phyloP scores from a whole-genome alignment of 2,888 invertebrate genomes.

The Cyclophora punctaria region DNA sequence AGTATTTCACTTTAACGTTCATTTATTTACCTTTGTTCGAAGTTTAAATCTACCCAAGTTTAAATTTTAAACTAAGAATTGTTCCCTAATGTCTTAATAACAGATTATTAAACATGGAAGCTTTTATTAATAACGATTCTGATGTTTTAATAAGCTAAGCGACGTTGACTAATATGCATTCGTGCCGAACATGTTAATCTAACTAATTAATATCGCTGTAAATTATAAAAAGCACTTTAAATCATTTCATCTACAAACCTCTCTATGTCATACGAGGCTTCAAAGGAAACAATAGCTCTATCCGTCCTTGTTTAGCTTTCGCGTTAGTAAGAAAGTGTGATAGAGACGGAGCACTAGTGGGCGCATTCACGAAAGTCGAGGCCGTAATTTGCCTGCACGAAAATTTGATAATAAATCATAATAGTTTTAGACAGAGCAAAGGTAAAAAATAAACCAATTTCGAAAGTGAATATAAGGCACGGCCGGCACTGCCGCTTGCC shows the following conservation, averaged over 20 bases:
- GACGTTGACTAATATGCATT: constrained; percentile 52
- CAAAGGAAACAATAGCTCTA: constrained; percentile 52
- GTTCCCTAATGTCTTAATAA: not conserved
- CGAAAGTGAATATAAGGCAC: constrained; percentile 75
- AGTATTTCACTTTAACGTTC: no score
- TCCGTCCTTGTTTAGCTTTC: constrained; percentile 45
- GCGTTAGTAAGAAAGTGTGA: constrained; percentile 43
- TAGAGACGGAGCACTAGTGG: constrained; percentile 36
- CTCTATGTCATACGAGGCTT: constrained; percentile 51
- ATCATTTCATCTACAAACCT: constrained; percentile 54
- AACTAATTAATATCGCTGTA: constrained; percentile 62
- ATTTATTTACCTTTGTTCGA: no score
- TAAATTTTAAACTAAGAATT: not conserved
- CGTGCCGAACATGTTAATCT: constrained; percentile 60
- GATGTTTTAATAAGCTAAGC: constrained; percentile 38
- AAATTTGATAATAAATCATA: constrained; percentile 75
- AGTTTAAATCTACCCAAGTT: not conserved
- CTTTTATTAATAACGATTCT: constrained; percentile 41
- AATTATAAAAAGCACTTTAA: constrained; percentile 64
- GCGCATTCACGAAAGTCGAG: constrained; percentile 53
- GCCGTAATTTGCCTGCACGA: constrained; percentile 72
- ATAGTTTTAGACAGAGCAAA: constrained; percentile 70
- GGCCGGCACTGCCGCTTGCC: constrained; percentile 54
- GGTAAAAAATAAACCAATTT: constrained; percentile 73
- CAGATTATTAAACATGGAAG: constrained; percentile 20